Evolutionary conservation across 2,888 invertebrate species (phyloP).

Genomic region (Melangyna quadrimaculata): DNA sequence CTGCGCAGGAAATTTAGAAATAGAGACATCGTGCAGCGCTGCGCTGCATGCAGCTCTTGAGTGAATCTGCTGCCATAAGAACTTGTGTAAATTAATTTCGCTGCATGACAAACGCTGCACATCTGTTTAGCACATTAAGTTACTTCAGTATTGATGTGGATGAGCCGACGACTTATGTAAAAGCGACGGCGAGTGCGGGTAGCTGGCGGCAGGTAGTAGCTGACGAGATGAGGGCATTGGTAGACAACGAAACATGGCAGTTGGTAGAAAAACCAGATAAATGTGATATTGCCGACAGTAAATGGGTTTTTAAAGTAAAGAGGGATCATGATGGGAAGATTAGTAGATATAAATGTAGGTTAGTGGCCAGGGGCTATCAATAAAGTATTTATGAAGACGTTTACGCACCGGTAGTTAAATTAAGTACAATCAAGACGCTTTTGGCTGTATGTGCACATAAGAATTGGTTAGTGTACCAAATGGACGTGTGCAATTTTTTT

Average conservation of each 20-base stretch:
- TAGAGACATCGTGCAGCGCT: too few relatives aligned
- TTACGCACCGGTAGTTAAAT: not conserved
- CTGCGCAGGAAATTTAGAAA: too few relatives aligned
- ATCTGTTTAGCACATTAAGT: too few relatives aligned
- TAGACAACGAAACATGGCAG: not conserved
- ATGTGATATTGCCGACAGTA: not conserved
- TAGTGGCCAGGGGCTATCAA: not conserved
- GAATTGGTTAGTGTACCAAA: not conserved
- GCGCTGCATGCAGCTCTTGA: too few relatives aligned
- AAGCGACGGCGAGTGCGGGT: not conserved
- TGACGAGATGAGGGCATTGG: constrained; percentile 11
- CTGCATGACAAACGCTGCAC: too few relatives aligned
- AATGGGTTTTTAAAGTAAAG: constrained; percentile 8
- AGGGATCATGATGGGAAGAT: not conserved
- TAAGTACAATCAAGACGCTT: not conserved
- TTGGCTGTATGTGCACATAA: constrained; percentile 2
- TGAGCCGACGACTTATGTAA: not conserved
- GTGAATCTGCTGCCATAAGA: too few relatives aligned
- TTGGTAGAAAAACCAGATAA: too few relatives aligned
- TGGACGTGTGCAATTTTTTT: constrained; percentile 8
- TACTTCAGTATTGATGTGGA: not conserved
- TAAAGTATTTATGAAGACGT: not conserved
- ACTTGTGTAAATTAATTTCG: too few relatives aligned
- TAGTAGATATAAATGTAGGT: not conserved
- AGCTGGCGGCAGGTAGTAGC: constrained; percentile 1